Evolutionary conservation across 2,797 vertebrate genomes (phyloP).

Genomic region (Valencia hispanica): DNA sequence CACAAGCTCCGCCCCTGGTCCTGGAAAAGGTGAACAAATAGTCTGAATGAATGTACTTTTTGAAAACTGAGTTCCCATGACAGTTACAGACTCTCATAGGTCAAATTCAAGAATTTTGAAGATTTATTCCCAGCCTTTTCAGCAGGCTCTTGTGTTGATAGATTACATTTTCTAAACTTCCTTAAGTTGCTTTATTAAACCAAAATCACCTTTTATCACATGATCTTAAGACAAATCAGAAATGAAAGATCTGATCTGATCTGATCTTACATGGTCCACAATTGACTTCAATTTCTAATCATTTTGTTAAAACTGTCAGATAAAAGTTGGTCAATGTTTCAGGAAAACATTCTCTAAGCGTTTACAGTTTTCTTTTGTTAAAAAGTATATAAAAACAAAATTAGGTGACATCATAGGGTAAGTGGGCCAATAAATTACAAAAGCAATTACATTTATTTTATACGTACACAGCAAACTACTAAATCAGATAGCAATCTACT

Average conservation of each 20-base stretch:
- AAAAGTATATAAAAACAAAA: background rate
- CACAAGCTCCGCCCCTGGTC: slow-evolving; percentile 85
- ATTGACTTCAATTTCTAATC: background rate
- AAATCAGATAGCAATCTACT: background rate
- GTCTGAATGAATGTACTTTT: background rate
- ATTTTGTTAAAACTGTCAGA: background rate
- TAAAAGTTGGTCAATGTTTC: background rate
- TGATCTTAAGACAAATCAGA: background rate
- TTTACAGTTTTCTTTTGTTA: background rate
- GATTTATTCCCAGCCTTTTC: too few species aligned
- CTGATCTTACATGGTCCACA: background rate
- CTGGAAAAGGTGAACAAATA: slow-evolving; percentile 38
- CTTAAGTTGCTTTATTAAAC: background rate
- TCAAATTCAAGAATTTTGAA: background rate
- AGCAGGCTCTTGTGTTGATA: too few species aligned
- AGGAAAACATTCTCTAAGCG: background rate
- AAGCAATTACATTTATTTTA: background rate
- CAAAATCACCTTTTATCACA: background rate
- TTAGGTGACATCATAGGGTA: background rate
- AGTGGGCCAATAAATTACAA: background rate
- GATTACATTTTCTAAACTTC: too few species aligned
- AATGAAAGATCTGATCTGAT: background rate
- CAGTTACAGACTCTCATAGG: background rate
- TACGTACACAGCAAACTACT: background rate
- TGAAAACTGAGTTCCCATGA: background rate